These are phyloP conservation scores for Nibea albiflora DNA, from an alignment of 2,113 vertebrate genomes.

Conservation along the genomic window DNA sequence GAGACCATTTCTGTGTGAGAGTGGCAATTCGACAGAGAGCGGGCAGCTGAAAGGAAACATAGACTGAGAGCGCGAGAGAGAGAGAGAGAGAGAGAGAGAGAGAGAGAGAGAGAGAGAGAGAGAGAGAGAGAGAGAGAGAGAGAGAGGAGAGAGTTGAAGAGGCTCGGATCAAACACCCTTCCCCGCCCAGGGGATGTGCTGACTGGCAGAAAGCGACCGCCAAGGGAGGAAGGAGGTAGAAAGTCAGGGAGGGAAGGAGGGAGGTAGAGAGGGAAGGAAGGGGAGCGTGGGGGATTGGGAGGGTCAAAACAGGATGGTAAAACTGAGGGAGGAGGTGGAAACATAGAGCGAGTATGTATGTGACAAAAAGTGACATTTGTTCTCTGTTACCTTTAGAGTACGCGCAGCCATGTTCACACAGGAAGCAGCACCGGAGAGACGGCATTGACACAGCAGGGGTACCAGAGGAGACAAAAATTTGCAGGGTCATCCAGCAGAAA, in stretches of 20 bases:
- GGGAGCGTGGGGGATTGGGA: slow-evolving; percentile 5
- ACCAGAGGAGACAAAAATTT: neutral
- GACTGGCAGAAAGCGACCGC: slow-evolving; percentile 77
- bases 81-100: neutral
- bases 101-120: neutral
- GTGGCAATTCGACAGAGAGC: slow-evolving; percentile 46
- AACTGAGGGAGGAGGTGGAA: slow-evolving; percentile 32
- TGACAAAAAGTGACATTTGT: slow-evolving; percentile 43
- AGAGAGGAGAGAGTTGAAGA: slow-evolving; percentile 51
- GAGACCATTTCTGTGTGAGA: slow-evolving; percentile 56
- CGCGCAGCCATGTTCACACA: slow-evolving; percentile 8
- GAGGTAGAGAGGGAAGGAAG: slow-evolving; percentile 18
- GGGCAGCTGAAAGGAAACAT: slow-evolving; percentile 58
- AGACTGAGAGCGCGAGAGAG: slow-evolving; percentile 21
- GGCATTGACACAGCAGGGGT: neutral
- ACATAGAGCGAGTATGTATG: neutral
- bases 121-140: slow-evolving; percentile 4
- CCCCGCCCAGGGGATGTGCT: slow-evolving; percentile 65
- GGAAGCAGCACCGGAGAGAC: neutral
- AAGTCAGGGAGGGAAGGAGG: slow-evolving; percentile 1
- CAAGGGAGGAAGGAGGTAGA: slow-evolving; percentile 55
- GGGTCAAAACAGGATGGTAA: slow-evolving; percentile 42
- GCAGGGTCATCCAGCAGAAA: neutral
- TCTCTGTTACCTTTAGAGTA: neutral
- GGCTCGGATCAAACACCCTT: slow-evolving; percentile 61